These are phyloP conservation scores for Donacobius atricapilla DNA, from an alignment of 2,113 vertebrate genomes.

Conservation along the genomic window DNA sequence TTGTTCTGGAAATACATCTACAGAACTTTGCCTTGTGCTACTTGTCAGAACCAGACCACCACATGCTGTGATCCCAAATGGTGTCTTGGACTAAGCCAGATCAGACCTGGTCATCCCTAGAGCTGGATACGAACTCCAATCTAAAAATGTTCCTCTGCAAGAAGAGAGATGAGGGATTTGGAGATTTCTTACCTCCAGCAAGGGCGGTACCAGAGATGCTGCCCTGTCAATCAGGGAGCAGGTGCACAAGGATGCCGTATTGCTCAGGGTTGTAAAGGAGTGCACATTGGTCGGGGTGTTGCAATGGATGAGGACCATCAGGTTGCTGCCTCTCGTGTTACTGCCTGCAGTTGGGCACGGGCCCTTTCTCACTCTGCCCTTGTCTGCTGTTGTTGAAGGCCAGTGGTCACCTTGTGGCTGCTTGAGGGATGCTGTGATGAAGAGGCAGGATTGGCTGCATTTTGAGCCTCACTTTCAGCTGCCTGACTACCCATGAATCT, in stretches of 20 bases:
- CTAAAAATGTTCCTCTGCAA: neutral
- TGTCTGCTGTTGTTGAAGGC: neutral
- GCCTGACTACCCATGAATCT: neutral
- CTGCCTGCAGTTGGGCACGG: neutral
- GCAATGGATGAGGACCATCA: neutral
- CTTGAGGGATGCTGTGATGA: neutral
- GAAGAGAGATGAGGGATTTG: neutral
- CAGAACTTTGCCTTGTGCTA: neutral
- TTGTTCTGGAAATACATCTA: neutral
- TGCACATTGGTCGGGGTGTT: neutral
- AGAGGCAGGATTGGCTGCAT: neutral
- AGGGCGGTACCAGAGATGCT: neutral
- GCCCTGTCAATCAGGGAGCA: neutral
- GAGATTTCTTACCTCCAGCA: neutral
- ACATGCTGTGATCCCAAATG: constrained; percentile 44
- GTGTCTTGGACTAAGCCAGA: neutral
- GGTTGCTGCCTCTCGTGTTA: neutral
- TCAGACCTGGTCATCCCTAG: neutral
- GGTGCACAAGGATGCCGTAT: neutral
- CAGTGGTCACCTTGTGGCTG: neutral
- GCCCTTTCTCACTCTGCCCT: neutral
- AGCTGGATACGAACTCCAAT: neutral
- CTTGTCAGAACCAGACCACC: neutral
- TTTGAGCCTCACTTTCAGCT: neutral
- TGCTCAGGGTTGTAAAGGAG: neutral